Conservation (phyloP, 1,140 invertebrate genomes). For the Myzus persicae region DNA sequence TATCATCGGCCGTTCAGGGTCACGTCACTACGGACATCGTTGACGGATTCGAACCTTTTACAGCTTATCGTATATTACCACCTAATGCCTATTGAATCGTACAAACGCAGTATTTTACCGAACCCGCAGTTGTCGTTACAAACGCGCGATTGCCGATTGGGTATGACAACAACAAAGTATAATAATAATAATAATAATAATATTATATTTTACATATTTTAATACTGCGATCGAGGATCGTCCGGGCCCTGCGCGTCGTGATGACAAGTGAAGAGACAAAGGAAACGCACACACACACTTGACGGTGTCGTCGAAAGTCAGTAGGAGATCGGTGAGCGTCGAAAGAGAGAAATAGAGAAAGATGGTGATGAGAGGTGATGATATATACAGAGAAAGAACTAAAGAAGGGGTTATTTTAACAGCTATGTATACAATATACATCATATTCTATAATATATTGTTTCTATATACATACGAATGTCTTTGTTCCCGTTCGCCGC, state of each 20-base stretch:
- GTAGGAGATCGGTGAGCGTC: no score
- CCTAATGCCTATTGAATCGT: background rate
- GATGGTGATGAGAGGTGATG: background rate
- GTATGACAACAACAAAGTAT: background rate
- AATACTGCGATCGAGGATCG: background rate
- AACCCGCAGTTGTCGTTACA: no score
- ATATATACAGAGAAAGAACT: background rate
- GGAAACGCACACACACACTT: background rate
- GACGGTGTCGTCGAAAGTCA: background rate
- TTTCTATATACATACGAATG: conserved; percentile 17
- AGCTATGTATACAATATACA: background rate
- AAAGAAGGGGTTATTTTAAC: conserved; percentile 47
- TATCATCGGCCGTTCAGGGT: background rate
- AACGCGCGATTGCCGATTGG: no score
- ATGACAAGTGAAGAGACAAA: background rate
- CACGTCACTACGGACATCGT: background rate
- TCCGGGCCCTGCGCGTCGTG: background rate
- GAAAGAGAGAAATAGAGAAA: background rate
- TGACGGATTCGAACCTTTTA: background rate
- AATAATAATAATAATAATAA: background rate
- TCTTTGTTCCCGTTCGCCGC: conserved; percentile 32
- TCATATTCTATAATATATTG: background rate
- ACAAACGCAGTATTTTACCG: background rate
- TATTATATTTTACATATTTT: background rate
- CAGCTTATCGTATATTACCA: no score